These are phyloP conservation scores for Tachina fera DNA, from an alignment of 2,888 invertebrate genomes.

Conservation along the genomic window DNA sequence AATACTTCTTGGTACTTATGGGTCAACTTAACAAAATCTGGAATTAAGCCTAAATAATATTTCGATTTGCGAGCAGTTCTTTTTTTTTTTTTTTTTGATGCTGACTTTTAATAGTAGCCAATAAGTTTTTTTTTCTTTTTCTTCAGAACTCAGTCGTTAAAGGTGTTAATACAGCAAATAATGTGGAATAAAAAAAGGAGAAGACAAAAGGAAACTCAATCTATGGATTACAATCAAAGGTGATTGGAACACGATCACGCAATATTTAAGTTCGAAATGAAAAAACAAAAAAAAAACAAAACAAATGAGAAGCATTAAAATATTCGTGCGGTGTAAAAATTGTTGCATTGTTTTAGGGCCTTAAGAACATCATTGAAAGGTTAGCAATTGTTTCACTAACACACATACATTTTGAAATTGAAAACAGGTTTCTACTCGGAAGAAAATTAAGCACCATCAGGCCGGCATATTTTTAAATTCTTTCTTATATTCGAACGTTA, in stretches of 20 bases:
- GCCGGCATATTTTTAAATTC: no score
- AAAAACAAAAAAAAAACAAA: neutral
- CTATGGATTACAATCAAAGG: conserved; percentile 70
- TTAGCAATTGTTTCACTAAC: no score
- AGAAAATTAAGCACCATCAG: no score
- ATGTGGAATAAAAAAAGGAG: neutral
- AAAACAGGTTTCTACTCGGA: no score
- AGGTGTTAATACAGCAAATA: conserved; percentile 57
- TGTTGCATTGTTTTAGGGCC: neutral
- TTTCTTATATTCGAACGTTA: no score
- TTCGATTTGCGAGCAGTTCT: conserved; percentile 16
- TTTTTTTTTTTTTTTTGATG: neutral
- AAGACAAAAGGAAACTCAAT: conserved; percentile 45
- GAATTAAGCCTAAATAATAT: conserved; percentile 57
- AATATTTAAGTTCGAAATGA: conserved; percentile 49
- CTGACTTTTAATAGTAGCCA: neutral
- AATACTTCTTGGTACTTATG: neutral
- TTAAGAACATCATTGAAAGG: no score
- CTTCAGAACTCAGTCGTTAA: neutral
- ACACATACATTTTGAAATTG: no score
- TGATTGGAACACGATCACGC: conserved; percentile 69
- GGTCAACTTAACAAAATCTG: conserved; percentile 56
- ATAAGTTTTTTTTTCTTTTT: neutral
- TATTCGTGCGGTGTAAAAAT: neutral
- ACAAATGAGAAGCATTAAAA: conserved; percentile 25